Evolutionary conservation across 2,797 vertebrate species (phyloP), one percentile per base, ranked within the genome.

Genomic region (Pseudotriccus pelzelni): DNA sequence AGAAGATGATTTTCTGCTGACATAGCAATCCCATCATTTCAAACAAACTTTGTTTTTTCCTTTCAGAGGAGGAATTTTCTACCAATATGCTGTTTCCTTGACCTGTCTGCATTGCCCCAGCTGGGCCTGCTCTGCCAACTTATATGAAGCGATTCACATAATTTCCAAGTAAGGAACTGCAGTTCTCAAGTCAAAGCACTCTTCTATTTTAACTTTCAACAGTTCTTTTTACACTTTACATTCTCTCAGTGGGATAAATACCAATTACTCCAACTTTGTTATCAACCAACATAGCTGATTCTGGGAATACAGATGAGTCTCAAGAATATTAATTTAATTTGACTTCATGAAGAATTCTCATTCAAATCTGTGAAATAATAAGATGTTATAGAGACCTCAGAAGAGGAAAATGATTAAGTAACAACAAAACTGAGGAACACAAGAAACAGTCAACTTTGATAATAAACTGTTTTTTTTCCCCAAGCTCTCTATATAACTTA

Each of bases 1-100:
- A 93, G 82, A 89, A 80, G 68, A 89, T 28, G 84, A 58, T 79
- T 72, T 91, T 68, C 89, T 81, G 91, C 94, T 96, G 94, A 96
- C 75, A 56, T 0, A 43, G 60, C 64, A 70, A 82, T 10, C 49
- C 60, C 58, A 85, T 44, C 23, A 53, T 43, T 84, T 92, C 78
- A 92, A 93, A 79, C 30, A 67, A 87, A 93, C 52, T 89, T 73
- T n/a, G 43, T 47, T 89, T 47, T 37, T 59, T 34, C 43, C 72
- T 84, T 90, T 73, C 79, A 85, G 30, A 75, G 43, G 27, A 24
- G 36, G 58, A 70, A 34, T 85, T 73, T 88, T 69, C 43, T 70
- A 77, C 59, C 69, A 85, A 3, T 39, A 41, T 27, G 36, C 41
- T 75, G 47, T 36, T 87, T 92, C 60, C 79, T 64, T 85, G 79